Evolutionary conservation across 1,140 invertebrate species (phyloP), one percentile per base, ranked within the genome.

Genomic region (Aphis gossypii): DNA sequence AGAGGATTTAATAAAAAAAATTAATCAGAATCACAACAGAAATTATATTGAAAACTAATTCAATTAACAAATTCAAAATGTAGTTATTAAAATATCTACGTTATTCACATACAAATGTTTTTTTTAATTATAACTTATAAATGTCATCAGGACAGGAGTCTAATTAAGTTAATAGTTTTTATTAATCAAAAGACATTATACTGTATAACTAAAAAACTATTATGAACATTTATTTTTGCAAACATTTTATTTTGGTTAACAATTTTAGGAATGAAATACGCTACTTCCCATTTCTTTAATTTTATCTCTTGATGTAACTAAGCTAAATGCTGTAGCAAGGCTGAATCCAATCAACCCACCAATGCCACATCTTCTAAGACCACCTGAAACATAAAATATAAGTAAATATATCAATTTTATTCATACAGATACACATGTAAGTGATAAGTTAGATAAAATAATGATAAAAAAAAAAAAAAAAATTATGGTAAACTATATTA

Each of bases 281-380:
- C 48, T 94, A 54, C 90, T 87, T 35, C 44, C 60, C 86, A 93
- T 90, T 7, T 94, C 92, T 20, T 94, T 94, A 90, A 97, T 94
- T 94, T 95, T 95, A 94, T 97, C 96, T 94, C 96, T 95, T 94
- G 96, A 96, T 82, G 95, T 96, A 95, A 96, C 96, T 94, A 97
- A 95, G 94, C 96, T 96, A 95, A 97, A 97, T 2, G 96, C 94
- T 21, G 97, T 95, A 93, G 97, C 96, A 90, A 97, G 94, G 93
- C 96, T 96, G 44, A 98, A 95, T 56, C 97, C 98, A 94, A 97
- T 95, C 92, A 96, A 97, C 82, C 97, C 97, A 91, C 97, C 97
- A 86, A 97, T 94, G 5, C 96, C 96, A 95, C 97, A 97, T 94
- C 96, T 97, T 94, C 96, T 96, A 84, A 98, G 95, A 94, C 98